Conservation (phyloP, 2,113 vertebrate genomes). For the Diglossa brunneiventris region DNA sequence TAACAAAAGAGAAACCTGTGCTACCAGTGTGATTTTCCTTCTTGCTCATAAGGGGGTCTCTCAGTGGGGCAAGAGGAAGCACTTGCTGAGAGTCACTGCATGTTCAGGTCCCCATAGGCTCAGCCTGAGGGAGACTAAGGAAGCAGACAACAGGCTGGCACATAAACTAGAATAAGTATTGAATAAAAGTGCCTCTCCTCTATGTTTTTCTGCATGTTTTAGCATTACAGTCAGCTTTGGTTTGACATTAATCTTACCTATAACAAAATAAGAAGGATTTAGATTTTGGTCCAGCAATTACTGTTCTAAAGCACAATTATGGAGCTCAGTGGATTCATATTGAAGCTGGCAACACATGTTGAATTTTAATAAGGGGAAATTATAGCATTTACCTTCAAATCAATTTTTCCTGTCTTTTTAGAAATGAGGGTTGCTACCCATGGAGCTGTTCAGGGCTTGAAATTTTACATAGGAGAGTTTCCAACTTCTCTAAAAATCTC, state of each 20-base stretch:
- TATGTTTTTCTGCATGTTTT: not conserved
- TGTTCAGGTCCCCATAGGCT: not conserved
- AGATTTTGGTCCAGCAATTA: not conserved
- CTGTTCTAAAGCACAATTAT: not conserved
- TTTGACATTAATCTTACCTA: not conserved
- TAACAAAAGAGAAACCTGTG: not conserved
- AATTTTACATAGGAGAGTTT: not conserved
- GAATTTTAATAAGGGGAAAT: not conserved
- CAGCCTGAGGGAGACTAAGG: not conserved
- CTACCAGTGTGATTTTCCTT: not conserved
- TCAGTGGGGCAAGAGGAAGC: not conserved
- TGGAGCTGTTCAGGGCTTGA: not conserved
- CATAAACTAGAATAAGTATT: not conserved
- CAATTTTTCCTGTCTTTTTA: not conserved
- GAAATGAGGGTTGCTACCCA: not conserved
- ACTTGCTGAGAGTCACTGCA: not conserved
- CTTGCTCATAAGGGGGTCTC: not conserved
- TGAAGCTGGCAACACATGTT: not conserved
- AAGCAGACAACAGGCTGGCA: not conserved
- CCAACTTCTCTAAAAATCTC: not conserved
- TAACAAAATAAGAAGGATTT: not conserved
- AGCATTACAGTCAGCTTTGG: not conserved
- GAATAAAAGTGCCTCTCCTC: not conserved
- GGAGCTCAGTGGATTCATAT: not conserved
- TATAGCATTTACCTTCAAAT: not conserved